A percentile compares a stretch with the other conserved stretches of the same genome.
phyloP scores from a whole-genome alignment of 2,888 invertebrate genomes.

The Drosophila koepferae region DNA sequence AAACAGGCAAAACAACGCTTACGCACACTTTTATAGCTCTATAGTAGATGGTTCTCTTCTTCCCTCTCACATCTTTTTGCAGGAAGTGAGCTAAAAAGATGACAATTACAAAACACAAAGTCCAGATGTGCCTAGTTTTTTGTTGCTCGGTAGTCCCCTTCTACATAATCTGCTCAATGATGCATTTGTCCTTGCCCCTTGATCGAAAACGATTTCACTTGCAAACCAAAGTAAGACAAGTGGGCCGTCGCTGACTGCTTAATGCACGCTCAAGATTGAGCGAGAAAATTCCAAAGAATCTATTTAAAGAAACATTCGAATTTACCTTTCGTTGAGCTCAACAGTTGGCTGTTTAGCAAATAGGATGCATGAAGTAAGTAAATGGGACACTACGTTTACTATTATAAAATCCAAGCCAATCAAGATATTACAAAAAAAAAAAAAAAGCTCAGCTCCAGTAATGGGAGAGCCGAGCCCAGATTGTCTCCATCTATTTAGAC shows the following conservation, averaged over 20 bases:
- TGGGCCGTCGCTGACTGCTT: not conserved
- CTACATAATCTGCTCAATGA: conserved; percentile 11
- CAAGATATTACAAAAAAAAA: too few species aligned
- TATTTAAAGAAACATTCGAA: too few species aligned
- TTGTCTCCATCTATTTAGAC: not conserved
- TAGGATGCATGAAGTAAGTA: too few species aligned
- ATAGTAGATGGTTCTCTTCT: conserved; percentile 1
- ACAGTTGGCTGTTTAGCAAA: too few species aligned
- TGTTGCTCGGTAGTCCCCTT: not conserved
- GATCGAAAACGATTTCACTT: conserved; percentile 39
- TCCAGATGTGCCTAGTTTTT: conserved; percentile 35
- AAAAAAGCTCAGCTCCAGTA: too few species aligned
- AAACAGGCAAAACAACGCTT: conserved; percentile 23
- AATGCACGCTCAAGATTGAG: not conserved
- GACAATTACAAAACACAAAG: conserved; percentile 11
- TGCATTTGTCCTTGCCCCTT: conserved; percentile 22
- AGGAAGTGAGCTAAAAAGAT: conserved; percentile 43
- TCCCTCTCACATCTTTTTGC: conserved; percentile 14
- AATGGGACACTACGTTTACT: too few species aligned
- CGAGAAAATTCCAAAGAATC: not conserved
- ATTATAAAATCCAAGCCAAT: too few species aligned
- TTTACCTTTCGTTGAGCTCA: too few species aligned
- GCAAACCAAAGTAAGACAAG: not conserved
- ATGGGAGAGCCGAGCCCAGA: too few species aligned
- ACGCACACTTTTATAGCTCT: conserved; percentile 33